Percentiles rank a stretch among this genome's conserved stretches.
phyloP scores from a whole-genome alignment of 2,797 vertebrate species.

The Aeoliscus strigatus region DNA sequence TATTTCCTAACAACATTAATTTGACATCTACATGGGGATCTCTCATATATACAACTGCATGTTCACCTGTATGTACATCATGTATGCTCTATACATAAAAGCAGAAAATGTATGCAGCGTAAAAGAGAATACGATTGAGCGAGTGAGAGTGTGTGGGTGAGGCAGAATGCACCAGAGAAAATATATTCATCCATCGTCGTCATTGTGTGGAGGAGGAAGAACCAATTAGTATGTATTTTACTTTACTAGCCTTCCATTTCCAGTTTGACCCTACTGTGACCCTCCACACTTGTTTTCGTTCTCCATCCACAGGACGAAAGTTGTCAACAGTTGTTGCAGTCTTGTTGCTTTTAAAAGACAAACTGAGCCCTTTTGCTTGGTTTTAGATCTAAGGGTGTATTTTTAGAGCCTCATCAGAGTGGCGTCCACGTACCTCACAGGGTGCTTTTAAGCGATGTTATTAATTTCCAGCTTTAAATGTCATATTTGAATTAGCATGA shows the following conservation, averaged over 20 bases:
- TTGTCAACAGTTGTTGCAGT: too few relatives aligned
- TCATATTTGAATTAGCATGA: slow-evolving; percentile 60
- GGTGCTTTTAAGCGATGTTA: slow-evolving; percentile 50
- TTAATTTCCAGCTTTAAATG: slow-evolving; percentile 54
- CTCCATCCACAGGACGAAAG: too few relatives aligned
- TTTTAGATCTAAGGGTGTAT: slow-evolving; percentile 22
- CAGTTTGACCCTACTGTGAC: too few relatives aligned
- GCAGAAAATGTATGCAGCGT: neutral
- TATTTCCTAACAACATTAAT: slow-evolving; percentile 1
- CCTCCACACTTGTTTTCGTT: too few relatives aligned
- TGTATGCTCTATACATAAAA: slow-evolving; percentile 5
- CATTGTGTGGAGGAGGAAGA: slow-evolving; percentile 67
- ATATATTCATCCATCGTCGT: slow-evolving; percentile 65
- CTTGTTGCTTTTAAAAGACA: neutral
- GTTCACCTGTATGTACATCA: neutral
- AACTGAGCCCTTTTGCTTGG: slow-evolving; percentile 3
- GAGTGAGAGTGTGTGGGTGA: slow-evolving; percentile 60
- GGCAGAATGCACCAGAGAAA: slow-evolving; percentile 60
- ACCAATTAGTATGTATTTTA: slow-evolving; percentile 62
- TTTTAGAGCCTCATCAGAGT: slow-evolving; percentile 26
- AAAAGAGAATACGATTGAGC: slow-evolving; percentile 21
- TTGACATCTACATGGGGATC: slow-evolving; percentile 2
- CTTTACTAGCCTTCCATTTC: slow-evolving; percentile 29
- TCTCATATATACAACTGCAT: slow-evolving; percentile 5
- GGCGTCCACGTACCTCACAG: slow-evolving; percentile 25